phyloP scores from a whole-genome alignment of 2,888 invertebrate species.

The Crematogaster levior region DNA sequence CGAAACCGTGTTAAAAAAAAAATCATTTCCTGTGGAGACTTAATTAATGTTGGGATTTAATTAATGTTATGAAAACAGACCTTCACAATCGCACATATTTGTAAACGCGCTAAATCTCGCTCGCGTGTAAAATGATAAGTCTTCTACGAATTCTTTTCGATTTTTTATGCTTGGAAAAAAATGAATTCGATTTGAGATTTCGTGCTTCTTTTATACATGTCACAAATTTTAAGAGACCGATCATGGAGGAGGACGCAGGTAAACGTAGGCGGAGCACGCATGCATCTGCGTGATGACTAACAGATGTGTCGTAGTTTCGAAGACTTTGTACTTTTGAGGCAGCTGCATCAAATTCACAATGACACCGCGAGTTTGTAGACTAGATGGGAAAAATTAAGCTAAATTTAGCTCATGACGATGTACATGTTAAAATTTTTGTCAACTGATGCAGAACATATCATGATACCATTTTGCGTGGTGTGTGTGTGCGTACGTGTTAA shows the following conservation, averaged over 20 bases:
- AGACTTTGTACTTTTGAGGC: slow-evolving; percentile 45
- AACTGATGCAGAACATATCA: neutral
- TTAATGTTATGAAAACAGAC: neutral
- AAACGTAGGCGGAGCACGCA: neutral
- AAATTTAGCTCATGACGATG: slow-evolving; percentile 17
- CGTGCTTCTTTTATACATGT: neutral
- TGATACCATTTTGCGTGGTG: neutral
- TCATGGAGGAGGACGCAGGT: neutral
- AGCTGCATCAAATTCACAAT: slow-evolving; percentile 6
- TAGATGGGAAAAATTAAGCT: no score
- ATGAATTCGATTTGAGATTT: neutral
- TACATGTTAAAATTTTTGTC: neutral
- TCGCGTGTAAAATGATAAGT: neutral
- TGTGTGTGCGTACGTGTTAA: neutral
- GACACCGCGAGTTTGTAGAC: neutral
- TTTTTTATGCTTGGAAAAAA: neutral
- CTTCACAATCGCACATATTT: slow-evolving; percentile 5
- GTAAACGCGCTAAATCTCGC: neutral
- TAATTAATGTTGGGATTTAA: neutral
- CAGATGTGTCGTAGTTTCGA: slow-evolving; percentile 2
- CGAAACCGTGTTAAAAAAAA: no score
- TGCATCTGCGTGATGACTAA: slow-evolving; percentile 15
- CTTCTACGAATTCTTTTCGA: neutral
- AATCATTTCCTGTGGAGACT: neutral
- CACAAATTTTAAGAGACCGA: neutral